Conservation (phyloP, 37 sponge, comb jelly and placozoan genomes). For the Crambe crambe region DNA sequence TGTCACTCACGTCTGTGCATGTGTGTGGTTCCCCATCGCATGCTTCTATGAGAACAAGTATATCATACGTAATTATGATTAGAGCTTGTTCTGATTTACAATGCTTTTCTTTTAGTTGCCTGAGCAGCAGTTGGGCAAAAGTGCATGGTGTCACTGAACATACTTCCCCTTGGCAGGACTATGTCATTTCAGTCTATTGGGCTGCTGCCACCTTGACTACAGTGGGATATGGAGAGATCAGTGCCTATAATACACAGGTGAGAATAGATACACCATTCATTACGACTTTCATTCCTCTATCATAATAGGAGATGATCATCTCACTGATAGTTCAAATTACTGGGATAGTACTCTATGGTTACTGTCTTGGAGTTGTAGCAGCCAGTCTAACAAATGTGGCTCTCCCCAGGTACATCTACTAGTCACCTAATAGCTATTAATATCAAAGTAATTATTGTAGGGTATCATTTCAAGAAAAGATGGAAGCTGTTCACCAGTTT, state of each 20-base stretch:
- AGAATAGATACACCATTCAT: not conserved
- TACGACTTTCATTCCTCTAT: not conserved
- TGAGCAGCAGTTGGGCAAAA: slow-evolving; percentile 56
- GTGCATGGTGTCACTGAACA: slow-evolving; percentile 25
- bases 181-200: slow-evolving; percentile 82
- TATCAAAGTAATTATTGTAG: slow-evolving; percentile 13
- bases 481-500: slow-evolving; percentile 76
- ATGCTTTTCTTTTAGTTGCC: slow-evolving; percentile 46
- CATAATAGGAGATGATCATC: slow-evolving; percentile 46
- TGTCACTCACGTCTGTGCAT: slow-evolving; percentile 60
- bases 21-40: slow-evolving; percentile 79
- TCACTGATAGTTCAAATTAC: slow-evolving; percentile 56
- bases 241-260: slow-evolving; percentile 48
- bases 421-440: too few relatives aligned
- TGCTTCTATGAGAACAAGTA: slow-evolving; percentile 47
- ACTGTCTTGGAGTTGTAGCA: slow-evolving; percentile 70
- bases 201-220: slow-evolving; percentile 75
- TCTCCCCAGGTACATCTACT: slow-evolving; percentile 28
- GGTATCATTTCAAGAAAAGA: slow-evolving; percentile 72
- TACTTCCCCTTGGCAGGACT: slow-evolving; percentile 59
- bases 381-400: slow-evolving; percentile 71
- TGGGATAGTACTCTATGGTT: slow-evolving; percentile 77
- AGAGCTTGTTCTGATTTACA: not conserved
- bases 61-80: not conserved
- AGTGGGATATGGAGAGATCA: slow-evolving; percentile 84